Evolutionary conservation across 2,888 invertebrate genomes (phyloP).

Genomic region (Caradrina clavipalpis): DNA sequence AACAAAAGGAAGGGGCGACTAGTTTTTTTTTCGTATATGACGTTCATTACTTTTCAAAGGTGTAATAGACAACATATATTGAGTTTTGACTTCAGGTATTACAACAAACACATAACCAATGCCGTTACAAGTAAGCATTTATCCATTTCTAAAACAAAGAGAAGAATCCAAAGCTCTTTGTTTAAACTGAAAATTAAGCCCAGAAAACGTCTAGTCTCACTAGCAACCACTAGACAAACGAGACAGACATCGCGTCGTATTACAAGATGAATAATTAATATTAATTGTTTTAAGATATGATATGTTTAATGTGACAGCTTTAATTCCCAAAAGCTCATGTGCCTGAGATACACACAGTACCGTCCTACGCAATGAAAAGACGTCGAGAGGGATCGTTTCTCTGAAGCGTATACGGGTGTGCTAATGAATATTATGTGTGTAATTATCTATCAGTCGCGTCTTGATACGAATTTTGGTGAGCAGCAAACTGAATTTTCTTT

Average conservation of each 20-base stretch:
- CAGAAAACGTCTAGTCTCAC: no score
- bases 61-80: no score
- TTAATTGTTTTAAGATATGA: constrained; percentile 46
- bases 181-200: not conserved
- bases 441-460: constrained; percentile 38
- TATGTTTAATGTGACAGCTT: constrained; percentile 34
- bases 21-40: no score
- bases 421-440: constrained; percentile 53
- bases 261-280: constrained; percentile 21
- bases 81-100: no score
- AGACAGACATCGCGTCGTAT: not conserved
- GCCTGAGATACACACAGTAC: constrained; percentile 9
- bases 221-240: not conserved
- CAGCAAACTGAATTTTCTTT: constrained; percentile 26
- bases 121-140: no score
- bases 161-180: not conserved
- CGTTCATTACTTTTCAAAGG: no score
- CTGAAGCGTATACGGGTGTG: constrained; percentile 35
- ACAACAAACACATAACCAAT: no score
- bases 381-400: constrained; percentile 2
- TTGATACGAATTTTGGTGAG: constrained; percentile 32
- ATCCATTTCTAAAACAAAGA: no score
- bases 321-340: constrained; percentile 41
- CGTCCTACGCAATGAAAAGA: constrained; percentile 23
- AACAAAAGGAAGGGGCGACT: no score